Evolutionary conservation across 2,797 vertebrate genomes (phyloP), one percentile per base, ranked within the genome.

Genomic region (Poliocrania exsul): DNA sequence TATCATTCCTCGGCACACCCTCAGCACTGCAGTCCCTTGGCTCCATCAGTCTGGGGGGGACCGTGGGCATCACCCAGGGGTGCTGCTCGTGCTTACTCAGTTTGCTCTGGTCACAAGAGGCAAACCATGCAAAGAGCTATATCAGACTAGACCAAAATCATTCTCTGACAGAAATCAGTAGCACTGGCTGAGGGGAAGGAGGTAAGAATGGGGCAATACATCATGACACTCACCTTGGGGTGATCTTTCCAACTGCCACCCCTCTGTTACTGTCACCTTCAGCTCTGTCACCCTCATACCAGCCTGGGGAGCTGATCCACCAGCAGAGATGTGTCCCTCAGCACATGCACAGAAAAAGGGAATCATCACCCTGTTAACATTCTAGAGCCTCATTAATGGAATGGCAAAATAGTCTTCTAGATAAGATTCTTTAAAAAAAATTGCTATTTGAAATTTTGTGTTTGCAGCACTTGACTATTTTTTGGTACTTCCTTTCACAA

Each of bases 401-500:
- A 86, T 40, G 54, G n/a, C 8, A 70, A 92, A 51, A 69, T 61
- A 67, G 11, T 47, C 7, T 10, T 28, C 5, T 6, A 82, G n/a
- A 44, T 50, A 61, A 71, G 13, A 50, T 61, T 16, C 31, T 13
- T 54, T 33, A 62, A 78, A 81, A 81, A 37, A 66, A 81, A 26
- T 23, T 14, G 31, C 29, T 56, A 15, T 25, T 38, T n/a, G 31
- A 91, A 88, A 91, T 51, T 88, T 46, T 37, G 18, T 86, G n/a
- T 86, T 69, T 81, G n/a, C 5, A 85, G 6, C 13, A 35, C 40
- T 62, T 60, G 40, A 72, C 8, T 71, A 16, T 28, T 70, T 73
- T 86, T 62, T 60, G 21, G 26, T 73, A 56, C 66, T 64, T 88
- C 37, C n/a, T 69, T 82, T 50, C 56, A 90, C 16, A 81, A 60